Evolutionary conservation across 1,140 invertebrate species (phyloP).

Genomic region (Brachionus sp.): DNA sequence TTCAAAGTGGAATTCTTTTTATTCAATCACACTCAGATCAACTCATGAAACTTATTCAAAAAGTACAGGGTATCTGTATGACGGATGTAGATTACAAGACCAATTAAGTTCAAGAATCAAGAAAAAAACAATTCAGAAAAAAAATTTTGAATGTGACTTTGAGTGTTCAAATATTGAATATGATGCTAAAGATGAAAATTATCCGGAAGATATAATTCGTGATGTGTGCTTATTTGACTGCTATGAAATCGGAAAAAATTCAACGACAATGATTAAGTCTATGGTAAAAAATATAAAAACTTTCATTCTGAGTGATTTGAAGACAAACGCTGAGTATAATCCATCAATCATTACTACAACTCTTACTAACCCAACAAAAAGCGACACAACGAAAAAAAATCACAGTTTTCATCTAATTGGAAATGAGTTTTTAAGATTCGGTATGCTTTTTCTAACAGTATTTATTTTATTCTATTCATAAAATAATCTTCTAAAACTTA

Average conservation of each 20-base stretch:
- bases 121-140: too few relatives aligned
- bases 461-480: background rate
- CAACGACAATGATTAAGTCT: background rate
- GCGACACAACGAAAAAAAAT: background rate
- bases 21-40: background rate
- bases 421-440: background rate
- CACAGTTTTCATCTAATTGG: background rate
- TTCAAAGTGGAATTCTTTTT: background rate
- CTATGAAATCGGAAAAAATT: background rate
- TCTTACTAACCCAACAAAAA: background rate
- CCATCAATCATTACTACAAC: background rate
- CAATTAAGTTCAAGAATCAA: too few relatives aligned
- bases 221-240: background rate
- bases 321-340: background rate
- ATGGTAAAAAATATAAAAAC: background rate
- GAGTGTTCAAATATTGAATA: background rate
- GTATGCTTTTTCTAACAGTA: background rate
- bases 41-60: conserved; percentile 14
- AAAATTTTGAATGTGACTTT: background rate
- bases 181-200: background rate
- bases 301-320: background rate
- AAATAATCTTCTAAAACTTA: too few relatives aligned
- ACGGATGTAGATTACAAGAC: background rate
- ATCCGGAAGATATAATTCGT: background rate
- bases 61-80: background rate